Conservation (phyloP, 2,113 vertebrate genomes). For the Pygoscelis antarcticus region DNA sequence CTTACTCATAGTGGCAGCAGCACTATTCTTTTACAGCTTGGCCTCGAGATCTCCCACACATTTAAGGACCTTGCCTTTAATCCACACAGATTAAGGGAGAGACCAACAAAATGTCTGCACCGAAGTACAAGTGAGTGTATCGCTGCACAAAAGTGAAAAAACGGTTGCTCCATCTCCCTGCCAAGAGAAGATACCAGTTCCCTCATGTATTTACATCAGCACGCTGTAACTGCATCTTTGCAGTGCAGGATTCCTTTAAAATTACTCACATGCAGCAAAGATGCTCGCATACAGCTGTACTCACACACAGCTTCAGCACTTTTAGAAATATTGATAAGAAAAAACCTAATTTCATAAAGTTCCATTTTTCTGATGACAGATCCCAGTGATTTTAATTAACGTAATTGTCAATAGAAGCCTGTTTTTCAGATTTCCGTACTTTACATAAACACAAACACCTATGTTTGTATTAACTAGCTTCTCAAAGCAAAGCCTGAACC, state of each 20-base stretch:
- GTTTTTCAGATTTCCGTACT: background rate
- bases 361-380: background rate
- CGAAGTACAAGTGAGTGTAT: background rate
- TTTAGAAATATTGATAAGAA: background rate
- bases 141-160: background rate
- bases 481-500: background rate
- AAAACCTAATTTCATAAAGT: background rate
- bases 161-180: background rate
- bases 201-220: background rate
- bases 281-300: background rate
- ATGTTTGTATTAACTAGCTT: background rate
- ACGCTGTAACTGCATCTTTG: background rate
- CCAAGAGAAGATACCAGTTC: background rate
- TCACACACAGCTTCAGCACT: background rate
- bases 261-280: background rate
- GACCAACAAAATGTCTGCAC: background rate
- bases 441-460: background rate
- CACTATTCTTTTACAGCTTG: background rate
- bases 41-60: background rate
- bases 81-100: background rate
- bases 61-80: background rate
- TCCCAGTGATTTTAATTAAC: background rate
- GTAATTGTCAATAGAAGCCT: background rate
- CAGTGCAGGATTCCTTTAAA: background rate
- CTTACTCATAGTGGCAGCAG: background rate